A percentile compares a stretch with the other conserved stretches of the same genome.
Evolutionary conservation across 2,888 invertebrate genomes (phyloP).

Genomic region (Sympetrum striolatum): DNA sequence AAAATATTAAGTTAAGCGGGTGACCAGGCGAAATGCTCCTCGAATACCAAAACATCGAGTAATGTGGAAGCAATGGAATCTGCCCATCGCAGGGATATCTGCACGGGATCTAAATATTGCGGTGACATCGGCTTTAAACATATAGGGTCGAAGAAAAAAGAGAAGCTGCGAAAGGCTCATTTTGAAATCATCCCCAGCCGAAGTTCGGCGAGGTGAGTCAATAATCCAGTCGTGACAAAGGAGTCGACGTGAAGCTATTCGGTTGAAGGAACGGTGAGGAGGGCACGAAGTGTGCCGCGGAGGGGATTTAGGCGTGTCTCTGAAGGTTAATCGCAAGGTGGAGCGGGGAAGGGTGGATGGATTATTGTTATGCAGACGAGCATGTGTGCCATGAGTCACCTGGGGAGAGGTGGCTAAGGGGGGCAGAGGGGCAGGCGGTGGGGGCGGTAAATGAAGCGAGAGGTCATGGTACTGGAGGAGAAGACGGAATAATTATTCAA

Average conservation of each 20-base stretch:
- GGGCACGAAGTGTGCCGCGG: neutral
- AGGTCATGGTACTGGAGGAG: neutral
- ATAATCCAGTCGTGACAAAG: neutral
- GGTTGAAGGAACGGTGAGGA: neutral
- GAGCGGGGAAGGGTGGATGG: neutral
- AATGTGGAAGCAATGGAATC: too few relatives aligned
- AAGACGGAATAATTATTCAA: too few relatives aligned
- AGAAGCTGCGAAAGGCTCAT: neutral
- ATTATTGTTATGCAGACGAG: conserved; percentile 33
- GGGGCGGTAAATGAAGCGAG: neutral
- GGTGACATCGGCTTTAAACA: too few relatives aligned
- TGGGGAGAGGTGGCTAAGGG: neutral
- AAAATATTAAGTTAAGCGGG: too few relatives aligned
- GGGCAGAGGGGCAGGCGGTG: neutral
- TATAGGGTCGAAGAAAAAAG: neutral
- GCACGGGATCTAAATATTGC: too few relatives aligned
- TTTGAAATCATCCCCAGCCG: neutral
- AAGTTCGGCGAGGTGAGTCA: neutral
- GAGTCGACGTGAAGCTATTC: neutral
- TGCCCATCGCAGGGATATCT: too few relatives aligned
- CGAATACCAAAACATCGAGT: too few relatives aligned
- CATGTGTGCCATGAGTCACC: conserved; percentile 31
- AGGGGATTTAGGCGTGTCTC: neutral
- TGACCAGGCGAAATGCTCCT: too few relatives aligned
- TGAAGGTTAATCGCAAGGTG: neutral